Evolutionary conservation across 2,797 vertebrate genomes (phyloP).

Genomic region (Myripristis jacobus): DNA sequence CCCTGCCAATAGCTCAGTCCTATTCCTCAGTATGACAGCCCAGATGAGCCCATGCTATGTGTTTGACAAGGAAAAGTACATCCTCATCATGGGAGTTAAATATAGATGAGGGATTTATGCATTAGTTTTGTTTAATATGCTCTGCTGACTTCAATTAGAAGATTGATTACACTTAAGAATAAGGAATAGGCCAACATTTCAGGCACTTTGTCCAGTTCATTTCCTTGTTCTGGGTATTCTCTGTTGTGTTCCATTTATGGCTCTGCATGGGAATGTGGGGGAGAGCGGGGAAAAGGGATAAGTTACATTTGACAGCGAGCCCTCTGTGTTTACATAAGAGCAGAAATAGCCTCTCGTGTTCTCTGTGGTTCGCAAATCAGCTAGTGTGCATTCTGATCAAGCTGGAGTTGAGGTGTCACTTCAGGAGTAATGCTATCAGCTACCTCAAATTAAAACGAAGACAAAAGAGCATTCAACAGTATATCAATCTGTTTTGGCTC

Average conservation of each 20-base stretch:
- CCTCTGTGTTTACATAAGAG: conserved; percentile 78
- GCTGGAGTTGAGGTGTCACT: conserved; percentile 10
- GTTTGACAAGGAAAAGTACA: conserved; percentile 27
- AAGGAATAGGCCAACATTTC: conserved; percentile 55
- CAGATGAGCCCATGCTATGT: conserved; percentile 13
- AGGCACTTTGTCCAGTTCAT: conserved; percentile 54
- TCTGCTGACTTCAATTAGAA: conserved; percentile 56
- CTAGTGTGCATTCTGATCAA: conserved; percentile 36
- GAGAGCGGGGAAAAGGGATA: conserved; percentile 72
- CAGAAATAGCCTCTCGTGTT: conserved; percentile 74
- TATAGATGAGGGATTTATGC: conserved; percentile 53
- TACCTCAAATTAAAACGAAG: background rate
- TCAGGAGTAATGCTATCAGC: conserved; percentile 2
- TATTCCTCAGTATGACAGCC: conserved; percentile 14
- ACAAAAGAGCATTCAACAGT: background rate
- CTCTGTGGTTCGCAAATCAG: conserved; percentile 62
- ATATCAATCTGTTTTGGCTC: conserved; percentile 11
- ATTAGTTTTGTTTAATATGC: conserved; percentile 37
- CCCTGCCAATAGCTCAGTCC: conserved; percentile 28
- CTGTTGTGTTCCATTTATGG: conserved; percentile 76
- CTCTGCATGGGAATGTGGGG: conserved; percentile 77
- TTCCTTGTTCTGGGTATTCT: conserved; percentile 78
- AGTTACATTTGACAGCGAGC: conserved; percentile 74
- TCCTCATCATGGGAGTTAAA: conserved; percentile 54
- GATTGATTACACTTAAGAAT: conserved; percentile 62